These are phyloP conservation scores for Tinea pellionella DNA, from an alignment of 2,888 invertebrate species.

Conservation along the genomic window DNA sequence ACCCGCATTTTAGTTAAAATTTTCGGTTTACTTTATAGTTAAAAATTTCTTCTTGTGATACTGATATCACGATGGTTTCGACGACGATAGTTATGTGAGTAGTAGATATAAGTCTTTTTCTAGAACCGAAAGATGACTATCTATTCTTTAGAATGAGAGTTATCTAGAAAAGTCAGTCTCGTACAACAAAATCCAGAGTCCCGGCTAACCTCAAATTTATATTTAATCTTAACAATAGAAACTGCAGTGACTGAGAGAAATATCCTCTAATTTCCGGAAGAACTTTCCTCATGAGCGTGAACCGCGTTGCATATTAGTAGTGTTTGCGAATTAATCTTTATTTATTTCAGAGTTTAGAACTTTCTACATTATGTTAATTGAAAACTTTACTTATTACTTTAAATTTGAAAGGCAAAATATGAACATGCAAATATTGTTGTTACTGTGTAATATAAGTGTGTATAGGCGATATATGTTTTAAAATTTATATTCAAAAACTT, in stretches of 20 bases:
- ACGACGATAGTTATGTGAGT: neutral
- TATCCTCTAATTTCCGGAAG: neutral
- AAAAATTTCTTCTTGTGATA: too few species aligned
- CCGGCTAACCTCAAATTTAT: neutral
- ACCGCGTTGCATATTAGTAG: neutral
- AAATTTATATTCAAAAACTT: neutral
- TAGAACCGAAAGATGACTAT: neutral
- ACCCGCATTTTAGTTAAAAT: too few species aligned
- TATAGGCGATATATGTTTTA: neutral
- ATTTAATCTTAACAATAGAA: constrained; percentile 3
- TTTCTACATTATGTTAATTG: neutral
- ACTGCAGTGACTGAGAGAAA: neutral
- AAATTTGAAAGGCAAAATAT: too few species aligned
- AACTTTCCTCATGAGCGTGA: neutral
- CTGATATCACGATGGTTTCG: neutral
- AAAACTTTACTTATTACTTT: neutral
- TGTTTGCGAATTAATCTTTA: neutral
- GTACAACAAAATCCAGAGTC: neutral
- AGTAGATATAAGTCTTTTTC: neutral
- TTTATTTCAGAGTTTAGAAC: neutral
- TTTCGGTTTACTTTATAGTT: too few species aligned
- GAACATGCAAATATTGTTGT: too few species aligned
- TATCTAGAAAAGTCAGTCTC: neutral
- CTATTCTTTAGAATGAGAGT: neutral
- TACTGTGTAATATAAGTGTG: too few species aligned